These are phyloP conservation scores for Coelinius sp. DNA, from an alignment of 2,888 invertebrate genomes.

Conservation along the genomic window DNA sequence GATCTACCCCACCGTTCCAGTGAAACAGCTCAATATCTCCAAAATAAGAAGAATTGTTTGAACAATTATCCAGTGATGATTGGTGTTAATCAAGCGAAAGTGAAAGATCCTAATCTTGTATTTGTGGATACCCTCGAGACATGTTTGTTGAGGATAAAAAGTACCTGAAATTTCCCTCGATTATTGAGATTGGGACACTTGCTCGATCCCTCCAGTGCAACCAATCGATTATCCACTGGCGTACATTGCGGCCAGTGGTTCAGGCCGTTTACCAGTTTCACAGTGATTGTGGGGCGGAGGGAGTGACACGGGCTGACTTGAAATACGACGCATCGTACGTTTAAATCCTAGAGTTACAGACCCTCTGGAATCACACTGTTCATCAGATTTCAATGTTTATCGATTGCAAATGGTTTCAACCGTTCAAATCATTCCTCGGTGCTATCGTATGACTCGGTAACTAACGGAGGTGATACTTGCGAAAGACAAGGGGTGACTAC, in stretches of 20 bases:
- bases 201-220: slow-evolving; percentile 11
- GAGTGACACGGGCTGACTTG: slow-evolving; percentile 3
- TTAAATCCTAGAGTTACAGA: slow-evolving; percentile 10
- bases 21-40: not conserved
- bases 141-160: not conserved
- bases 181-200: not conserved
- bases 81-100: not conserved
- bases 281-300: not conserved
- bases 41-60: not conserved
- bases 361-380: not conserved
- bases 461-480: not conserved
- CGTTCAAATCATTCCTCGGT: not conserved
- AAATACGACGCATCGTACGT: slow-evolving; percentile 1
- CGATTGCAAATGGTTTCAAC: not conserved
- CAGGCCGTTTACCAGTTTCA: slow-evolving; percentile 13
- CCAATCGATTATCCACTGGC: slow-evolving; percentile 24
- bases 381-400: slow-evolving; percentile 5
- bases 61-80: slow-evolving; percentile 8
- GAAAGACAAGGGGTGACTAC: not conserved
- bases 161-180: not conserved
- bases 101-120: not conserved
- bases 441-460: not conserved
- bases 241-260: slow-evolving; percentile 22
- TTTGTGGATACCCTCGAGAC: not conserved
- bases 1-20: too few relatives aligned